Evolutionary conservation across 1,140 invertebrate genomes (phyloP).

Genomic region (Drosophila pallidifrons): DNA sequence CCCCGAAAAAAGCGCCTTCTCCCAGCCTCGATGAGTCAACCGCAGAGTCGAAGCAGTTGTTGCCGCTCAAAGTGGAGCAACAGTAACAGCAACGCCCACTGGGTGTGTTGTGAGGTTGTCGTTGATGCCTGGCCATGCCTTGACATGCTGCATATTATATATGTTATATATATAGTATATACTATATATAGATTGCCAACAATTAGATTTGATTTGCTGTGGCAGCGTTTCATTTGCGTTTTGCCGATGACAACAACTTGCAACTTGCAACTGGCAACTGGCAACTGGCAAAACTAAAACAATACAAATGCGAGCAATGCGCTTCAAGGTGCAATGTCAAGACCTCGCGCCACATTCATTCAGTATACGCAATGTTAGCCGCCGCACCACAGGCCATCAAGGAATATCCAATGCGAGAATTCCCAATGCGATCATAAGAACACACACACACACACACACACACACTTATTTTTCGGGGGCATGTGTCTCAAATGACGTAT

Average conservation of each 20-base stretch:
- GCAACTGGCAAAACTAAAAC: not conserved
- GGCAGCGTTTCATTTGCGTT: conserved; percentile 65
- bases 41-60: not conserved
- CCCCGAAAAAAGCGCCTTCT: conserved; percentile 38
- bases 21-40: conserved; percentile 54
- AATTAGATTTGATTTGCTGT: conserved; percentile 69
- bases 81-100: conserved; percentile 62
- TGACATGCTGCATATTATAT: conserved; percentile 6
- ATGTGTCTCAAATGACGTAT: conserved; percentile 10
- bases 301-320: conserved; percentile 59
- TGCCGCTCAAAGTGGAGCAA: conserved; percentile 41
- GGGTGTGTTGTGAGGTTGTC: conserved; percentile 56
- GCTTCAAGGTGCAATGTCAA: conserved; percentile 77
- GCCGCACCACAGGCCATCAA: not conserved
- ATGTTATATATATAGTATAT: no score
- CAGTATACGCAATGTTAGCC: not conserved
- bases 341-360: conserved; percentile 68
- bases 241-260: conserved; percentile 56
- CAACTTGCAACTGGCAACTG: conserved; percentile 9
- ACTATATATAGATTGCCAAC: conserved; percentile 16
- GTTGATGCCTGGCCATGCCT: conserved; percentile 59
- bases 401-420: conserved; percentile 38
- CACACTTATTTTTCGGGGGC: conserved; percentile 6
- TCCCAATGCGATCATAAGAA: conserved; percentile 22
- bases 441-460: no score